phyloP scores from a whole-genome alignment of 1,140 invertebrate species.

The Ganaspis sp. region DNA sequence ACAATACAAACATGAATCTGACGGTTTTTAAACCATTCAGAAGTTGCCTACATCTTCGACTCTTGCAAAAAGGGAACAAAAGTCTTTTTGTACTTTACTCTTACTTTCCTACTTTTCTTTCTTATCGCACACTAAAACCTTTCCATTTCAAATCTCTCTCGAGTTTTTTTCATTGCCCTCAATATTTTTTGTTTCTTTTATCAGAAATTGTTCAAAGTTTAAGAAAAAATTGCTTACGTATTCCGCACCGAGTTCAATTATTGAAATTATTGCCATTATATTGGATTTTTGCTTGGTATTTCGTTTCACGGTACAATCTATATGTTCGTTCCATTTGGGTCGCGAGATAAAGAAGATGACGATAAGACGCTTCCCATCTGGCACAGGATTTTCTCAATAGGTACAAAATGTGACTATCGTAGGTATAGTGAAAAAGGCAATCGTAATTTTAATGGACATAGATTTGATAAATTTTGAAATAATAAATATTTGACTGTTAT shows the following conservation, averaged over 20 bases:
- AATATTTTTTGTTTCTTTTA: not conserved
- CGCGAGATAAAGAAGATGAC: slow-evolving; percentile 37
- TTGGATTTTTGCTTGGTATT: not conserved
- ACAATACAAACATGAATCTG: not conserved
- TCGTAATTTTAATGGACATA: slow-evolving; percentile 29
- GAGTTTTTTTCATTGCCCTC: not conserved
- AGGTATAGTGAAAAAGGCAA: not conserved
- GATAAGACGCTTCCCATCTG: slow-evolving; percentile 45
- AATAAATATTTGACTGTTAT: no score
- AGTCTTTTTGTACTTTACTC: not conserved
- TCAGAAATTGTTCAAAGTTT: not conserved
- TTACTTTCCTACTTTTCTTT: not conserved
- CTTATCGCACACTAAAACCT: not conserved
- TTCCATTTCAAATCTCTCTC: not conserved
- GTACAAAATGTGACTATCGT: slow-evolving; percentile 5
- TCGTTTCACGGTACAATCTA: slow-evolving; percentile 10
- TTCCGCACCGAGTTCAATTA: not conserved
- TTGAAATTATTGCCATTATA: not conserved
- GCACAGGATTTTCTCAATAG: slow-evolving; percentile 40
- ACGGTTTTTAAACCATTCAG: not conserved
- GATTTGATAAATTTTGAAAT: no score
- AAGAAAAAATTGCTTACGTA: not conserved
- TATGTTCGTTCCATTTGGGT: slow-evolving; percentile 35
- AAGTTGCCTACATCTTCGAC: not conserved
- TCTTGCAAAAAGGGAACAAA: not conserved